Base-by-base conservation (phyloP, 2,888 invertebrate genomes). In the Galeopsomyia nigrocyanea region DNA sequence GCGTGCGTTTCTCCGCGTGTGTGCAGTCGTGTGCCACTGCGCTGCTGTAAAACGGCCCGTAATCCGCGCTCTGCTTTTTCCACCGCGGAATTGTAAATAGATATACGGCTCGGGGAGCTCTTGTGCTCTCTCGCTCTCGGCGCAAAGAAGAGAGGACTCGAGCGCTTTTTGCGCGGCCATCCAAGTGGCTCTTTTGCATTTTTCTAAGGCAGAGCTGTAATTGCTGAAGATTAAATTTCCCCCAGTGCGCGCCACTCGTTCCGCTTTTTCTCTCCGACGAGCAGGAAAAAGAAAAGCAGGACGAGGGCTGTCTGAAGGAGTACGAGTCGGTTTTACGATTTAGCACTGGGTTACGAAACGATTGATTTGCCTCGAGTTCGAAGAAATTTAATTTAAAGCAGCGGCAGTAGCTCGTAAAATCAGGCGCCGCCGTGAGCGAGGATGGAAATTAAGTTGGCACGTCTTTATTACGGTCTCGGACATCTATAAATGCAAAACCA, bases 161-260 rank as follows among this genome's bases (percentile, higher is more conserved):
- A 47, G 49, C 26, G 10, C 1, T 49, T 66, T 66, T 66, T 66
- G 56, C 9, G 50, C 16, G 14, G 39, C 6, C 17, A 21, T 14
- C 19, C 31, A n/a, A 14, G 22, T 26, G 17, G 51, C 51, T 56
- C 31, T 22, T 63, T 57, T 63, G 56, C 62, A 50, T 51, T 66
- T 57, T 19, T 51, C 49, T 17, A 17, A 26, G 56, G 57, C 6
- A 16, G 16, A 31, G 1, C 39, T 64, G 63, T 69, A 69, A 69
- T 69, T 69, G 69, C 50, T 22, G n/a, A 7, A 57, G 69, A 69
- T 69, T 64, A 64, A 69, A 69, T 69, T 69, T 63, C 6, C 58
- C 22, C 3, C 3, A 3, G 31, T 31, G 3, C 7, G 7, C 7
- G 17, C 6, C 21, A 16, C 6, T 21, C 19, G 6, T 22, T 3